These are phyloP conservation scores for Trichacis sp. DNA, from an alignment of 2,888 invertebrate species.

Conservation along the genomic window DNA sequence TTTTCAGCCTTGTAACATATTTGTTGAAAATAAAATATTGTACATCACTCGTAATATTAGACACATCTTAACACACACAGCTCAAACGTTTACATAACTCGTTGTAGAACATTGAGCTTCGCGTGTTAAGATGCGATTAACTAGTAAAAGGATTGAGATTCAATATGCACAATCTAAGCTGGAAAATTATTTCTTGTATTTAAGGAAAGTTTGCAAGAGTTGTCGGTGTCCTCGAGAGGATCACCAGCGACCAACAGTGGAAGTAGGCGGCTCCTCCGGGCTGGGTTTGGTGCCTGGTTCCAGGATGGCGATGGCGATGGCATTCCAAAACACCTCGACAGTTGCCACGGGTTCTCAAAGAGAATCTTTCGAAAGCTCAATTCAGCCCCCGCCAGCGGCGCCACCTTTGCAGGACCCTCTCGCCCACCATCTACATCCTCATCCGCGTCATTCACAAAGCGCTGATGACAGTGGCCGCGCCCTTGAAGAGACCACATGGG, in stretches of 20 bases:
- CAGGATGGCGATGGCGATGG: conserved; percentile 66
- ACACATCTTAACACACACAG: too few relatives aligned
- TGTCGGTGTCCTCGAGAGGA: conserved; percentile 77
- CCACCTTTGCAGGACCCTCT: conserved; percentile 61
- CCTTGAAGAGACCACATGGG: conserved; percentile 98
- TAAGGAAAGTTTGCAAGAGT: conserved; percentile 87
- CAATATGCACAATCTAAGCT: too few relatives aligned
- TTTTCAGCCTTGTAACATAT: too few relatives aligned
- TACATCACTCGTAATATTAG: too few relatives aligned
- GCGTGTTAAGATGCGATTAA: too few relatives aligned
- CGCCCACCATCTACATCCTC: conserved; percentile 70
- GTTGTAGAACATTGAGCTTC: too few relatives aligned
- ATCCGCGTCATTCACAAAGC: conserved; percentile 89
- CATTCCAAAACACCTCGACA: conserved; percentile 63
- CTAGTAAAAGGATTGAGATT: too few relatives aligned
- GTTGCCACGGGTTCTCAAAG: conserved; percentile 66
- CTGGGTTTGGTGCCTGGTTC: conserved; percentile 57
- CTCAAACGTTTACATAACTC: too few relatives aligned
- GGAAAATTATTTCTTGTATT: conserved; percentile 53
- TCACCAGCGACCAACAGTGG: conserved; percentile 65
- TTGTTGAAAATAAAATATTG: too few relatives aligned
- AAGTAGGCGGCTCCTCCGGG: conserved; percentile 56
- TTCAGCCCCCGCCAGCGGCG: conserved; percentile 58
- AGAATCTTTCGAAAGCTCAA: conserved; percentile 64
- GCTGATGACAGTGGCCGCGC: conserved; percentile 99